These are phyloP conservation scores for Diadromus collaris DNA, from an alignment of 2,888 invertebrate species.

Conservation along the genomic window DNA sequence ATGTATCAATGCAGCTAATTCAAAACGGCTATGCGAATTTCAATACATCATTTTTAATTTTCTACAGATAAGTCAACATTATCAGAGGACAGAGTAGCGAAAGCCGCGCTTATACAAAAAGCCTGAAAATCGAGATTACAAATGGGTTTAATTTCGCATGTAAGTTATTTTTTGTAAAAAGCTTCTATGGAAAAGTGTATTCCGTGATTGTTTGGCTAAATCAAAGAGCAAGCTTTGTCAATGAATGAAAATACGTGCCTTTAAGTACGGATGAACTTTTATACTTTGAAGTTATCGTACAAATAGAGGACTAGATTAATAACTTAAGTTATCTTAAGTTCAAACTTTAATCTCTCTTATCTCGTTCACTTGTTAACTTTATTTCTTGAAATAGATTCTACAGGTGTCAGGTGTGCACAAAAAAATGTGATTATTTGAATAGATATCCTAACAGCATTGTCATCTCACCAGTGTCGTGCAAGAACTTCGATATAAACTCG, in stretches of 20 bases:
- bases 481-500: slow-evolving; percentile 4
- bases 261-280: too few species aligned
- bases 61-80: not conserved
- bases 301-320: too few species aligned
- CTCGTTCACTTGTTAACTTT: too few species aligned
- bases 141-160: not conserved
- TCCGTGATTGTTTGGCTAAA: not conserved
- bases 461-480: not conserved
- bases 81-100: too few species aligned
- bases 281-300: too few species aligned
- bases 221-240: not conserved
- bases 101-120: too few species aligned
- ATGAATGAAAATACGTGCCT: not conserved
- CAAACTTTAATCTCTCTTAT: too few species aligned
- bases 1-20: not conserved
- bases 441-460: too few species aligned
- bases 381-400: too few species aligned
- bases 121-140: not conserved
- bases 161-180: not conserved
- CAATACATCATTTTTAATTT: not conserved
- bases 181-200: not conserved
- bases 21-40: not conserved
- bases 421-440: too few species aligned
- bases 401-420: too few species aligned
- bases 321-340: too few species aligned